These are phyloP conservation scores for Cebuella pygmaea DNA, from an alignment of 2,797 vertebrate species.

Conservation along the genomic window DNA sequence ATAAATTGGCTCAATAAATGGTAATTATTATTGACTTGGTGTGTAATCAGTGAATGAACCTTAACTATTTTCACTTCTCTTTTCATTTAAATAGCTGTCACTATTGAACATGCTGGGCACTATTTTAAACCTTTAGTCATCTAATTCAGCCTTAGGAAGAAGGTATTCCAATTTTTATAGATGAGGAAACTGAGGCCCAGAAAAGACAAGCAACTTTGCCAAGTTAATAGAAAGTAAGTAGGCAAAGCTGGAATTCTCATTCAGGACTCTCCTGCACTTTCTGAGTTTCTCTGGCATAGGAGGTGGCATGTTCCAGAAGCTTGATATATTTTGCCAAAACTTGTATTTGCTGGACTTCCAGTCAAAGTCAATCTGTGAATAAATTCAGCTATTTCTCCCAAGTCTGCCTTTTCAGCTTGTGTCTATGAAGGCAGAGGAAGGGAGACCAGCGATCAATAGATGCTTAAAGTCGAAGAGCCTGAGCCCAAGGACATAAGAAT, in stretches of 20 bases:
- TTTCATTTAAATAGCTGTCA: conserved; percentile 8
- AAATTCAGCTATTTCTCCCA: neutral
- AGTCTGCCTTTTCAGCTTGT: conserved; percentile 14
- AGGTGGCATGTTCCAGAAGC: conserved; percentile 34
- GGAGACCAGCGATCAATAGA: conserved; percentile 7
- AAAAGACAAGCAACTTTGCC: neutral
- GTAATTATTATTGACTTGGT: neutral
- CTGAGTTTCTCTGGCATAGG: neutral
- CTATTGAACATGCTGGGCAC: neutral
- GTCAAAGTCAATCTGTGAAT: conserved; percentile 30
- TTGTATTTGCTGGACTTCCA: conserved; percentile 38
- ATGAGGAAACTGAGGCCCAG: conserved; percentile 35
- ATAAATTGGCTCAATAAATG: neutral
- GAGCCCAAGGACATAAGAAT: neutral
- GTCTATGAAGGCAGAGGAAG: neutral
- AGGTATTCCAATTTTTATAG: neutral
- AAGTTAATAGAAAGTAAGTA: neutral
- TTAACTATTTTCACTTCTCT: neutral
- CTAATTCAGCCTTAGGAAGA: neutral
- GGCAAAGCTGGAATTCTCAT: neutral
- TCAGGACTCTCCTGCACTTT: neutral
- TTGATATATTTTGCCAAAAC: conserved; percentile 27
- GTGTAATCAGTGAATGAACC: neutral
- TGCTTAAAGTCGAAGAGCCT: conserved; percentile 40
- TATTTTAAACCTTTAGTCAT: conserved; percentile 3